A percentile compares a stretch with the other conserved stretches of the same genome.
Conservation (phyloP, 2,888 invertebrate species). For the Drosophila melanosoma region DNA sequence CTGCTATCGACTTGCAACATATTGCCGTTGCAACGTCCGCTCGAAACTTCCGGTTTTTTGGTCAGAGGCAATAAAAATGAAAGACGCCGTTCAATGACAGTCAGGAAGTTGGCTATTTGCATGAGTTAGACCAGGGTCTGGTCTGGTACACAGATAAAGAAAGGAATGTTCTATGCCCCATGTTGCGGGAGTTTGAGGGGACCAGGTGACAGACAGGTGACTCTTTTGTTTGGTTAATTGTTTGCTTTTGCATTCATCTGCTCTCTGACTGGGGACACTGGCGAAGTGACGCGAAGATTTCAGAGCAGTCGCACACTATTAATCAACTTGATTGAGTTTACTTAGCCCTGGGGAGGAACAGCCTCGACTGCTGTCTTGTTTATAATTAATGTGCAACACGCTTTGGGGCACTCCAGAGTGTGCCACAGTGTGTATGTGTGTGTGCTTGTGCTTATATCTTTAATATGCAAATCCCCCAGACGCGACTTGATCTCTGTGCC, state of each 20-base stretch:
- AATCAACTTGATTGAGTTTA: constrained; percentile 71
- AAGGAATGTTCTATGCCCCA: not conserved
- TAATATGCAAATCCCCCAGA: constrained; percentile 68
- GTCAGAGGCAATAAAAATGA: constrained; percentile 70
- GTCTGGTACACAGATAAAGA: constrained; percentile 46
- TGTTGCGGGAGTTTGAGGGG: not conserved
- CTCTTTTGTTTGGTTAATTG: constrained; percentile 69
- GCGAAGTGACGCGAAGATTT: constrained; percentile 56
- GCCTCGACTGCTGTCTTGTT: constrained; percentile 55
- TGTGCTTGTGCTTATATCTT: constrained; percentile 4
- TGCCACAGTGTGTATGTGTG: not conserved
- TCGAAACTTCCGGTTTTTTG: constrained; percentile 52
- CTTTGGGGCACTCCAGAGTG: constrained; percentile 19
- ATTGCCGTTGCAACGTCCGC: constrained; percentile 56
- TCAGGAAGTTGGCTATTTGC: constrained; percentile 69
- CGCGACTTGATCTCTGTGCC: constrained; percentile 26
- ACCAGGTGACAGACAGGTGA: constrained; percentile 58
- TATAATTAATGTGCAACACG: constrained; percentile 74
- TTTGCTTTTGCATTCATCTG: constrained; percentile 65
- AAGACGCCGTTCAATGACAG: constrained; percentile 45
- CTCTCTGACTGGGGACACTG: constrained; percentile 24
- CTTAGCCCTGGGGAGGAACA: constrained; percentile 36
- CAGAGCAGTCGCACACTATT: constrained; percentile 65
- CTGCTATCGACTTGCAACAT: constrained; percentile 71
- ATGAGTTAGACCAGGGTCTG: constrained; percentile 46